phyloP scores from a whole-genome alignment of 2,888 invertebrate species.

The Cylindroiulus punctatus region DNA sequence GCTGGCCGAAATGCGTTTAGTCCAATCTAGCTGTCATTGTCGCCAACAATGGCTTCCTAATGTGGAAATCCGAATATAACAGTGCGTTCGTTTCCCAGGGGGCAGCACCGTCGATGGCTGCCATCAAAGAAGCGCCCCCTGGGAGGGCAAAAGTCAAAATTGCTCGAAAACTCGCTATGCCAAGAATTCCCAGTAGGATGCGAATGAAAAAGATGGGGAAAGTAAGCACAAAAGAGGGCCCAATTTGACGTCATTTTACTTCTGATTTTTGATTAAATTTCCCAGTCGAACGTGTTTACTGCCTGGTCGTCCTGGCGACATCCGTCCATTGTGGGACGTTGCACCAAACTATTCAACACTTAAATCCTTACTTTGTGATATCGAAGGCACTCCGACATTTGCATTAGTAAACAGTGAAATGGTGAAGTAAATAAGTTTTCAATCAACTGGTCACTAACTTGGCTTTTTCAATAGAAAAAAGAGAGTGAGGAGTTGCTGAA shows the following conservation, averaged over 20 bases:
- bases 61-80: not conserved
- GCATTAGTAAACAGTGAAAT: too few relatives aligned
- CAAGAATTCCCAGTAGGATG: not conserved
- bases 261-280: constrained; percentile 18
- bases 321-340: not conserved
- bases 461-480: too few relatives aligned
- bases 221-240: not conserved
- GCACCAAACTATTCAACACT: too few relatives aligned
- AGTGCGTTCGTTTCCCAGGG: not conserved
- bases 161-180: not conserved
- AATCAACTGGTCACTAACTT: too few relatives aligned
- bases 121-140: not conserved
- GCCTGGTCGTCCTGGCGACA: not conserved
- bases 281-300: not conserved
- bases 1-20: not conserved
- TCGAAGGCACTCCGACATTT: too few relatives aligned
- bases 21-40: not conserved
- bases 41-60: not conserved
- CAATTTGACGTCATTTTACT: constrained; percentile 10
- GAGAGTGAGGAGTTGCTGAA: too few relatives aligned
- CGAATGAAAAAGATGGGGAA: not conserved
- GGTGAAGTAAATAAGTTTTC: too few relatives aligned
- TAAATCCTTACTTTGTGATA: too few relatives aligned
- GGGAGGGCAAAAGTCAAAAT: not conserved
- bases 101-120: not conserved